Evolutionary conservation across 1,140 invertebrate genomes (phyloP).

Genomic region (Pemphigus obesinymphae): DNA sequence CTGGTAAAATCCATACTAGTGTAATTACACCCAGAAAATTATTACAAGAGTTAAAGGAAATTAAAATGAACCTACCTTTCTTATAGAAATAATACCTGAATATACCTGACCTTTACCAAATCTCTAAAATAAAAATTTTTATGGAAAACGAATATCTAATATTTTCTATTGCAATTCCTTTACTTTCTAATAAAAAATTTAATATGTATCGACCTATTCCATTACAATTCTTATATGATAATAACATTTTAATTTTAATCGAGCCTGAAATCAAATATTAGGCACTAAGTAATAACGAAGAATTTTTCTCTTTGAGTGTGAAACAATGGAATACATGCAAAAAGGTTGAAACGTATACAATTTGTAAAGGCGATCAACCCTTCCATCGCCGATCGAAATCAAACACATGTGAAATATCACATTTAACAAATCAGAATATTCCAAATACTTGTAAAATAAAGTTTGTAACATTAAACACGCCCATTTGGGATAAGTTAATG

Average conservation of each 20-base stretch:
- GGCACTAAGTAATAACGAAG: not conserved
- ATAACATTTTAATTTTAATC: not conserved
- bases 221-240: not conserved
- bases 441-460: no score
- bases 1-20: not conserved
- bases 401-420: no score
- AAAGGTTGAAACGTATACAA: not conserved
- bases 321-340: not conserved
- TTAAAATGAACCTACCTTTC: no score
- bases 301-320: not conserved
- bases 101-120: not conserved
- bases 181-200: not conserved
- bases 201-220: not conserved
- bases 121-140: not conserved
- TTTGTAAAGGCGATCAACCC: not conserved
- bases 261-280: not conserved
- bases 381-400: no score
- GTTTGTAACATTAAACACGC: no score
- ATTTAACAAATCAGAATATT: no score
- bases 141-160: not conserved
- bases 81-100: not conserved
- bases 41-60: not conserved
- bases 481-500: no score
- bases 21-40: not conserved
- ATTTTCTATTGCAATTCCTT: not conserved